Evolutionary conservation across 2,888 invertebrate species (phyloP), one percentile per base, ranked within the genome.

Genomic region (Bimastos eiseni): DNA sequence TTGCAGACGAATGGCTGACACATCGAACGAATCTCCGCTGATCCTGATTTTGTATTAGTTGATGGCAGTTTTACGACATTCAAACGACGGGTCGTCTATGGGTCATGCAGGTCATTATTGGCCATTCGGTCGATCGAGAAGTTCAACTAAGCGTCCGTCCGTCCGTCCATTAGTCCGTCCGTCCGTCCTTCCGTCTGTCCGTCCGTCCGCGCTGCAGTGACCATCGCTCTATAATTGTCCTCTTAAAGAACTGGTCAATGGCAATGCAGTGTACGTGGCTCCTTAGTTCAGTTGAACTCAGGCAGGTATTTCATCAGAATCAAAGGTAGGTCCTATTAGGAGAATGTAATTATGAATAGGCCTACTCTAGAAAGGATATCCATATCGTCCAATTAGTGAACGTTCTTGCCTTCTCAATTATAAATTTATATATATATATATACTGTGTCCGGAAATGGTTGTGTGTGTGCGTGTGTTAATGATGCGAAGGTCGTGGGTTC

Each of bases 21-120:
- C 70, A 70, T 70, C 70, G 70, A 70, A 70, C n/a, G n/a, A n/a
- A n/a, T n/a, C n/a, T n/a, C 70, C 70, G 30, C 70, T 70, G 70
- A 70, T 30, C 30, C 30, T 70, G 70, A 70, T 70, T n/a, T 70
- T 70, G 70, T 70, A 70, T 70, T 70, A 70, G 70, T 70, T 70
- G 70, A 70, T 70, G 30, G 70, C 30, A 70, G 70, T 70, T 70
- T 70, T 70, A 70, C 70, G 70, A 70, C 70, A 70, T 8, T 17
- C 3, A n/a, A 70, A 70, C 30, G 70, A 49, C 49, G 49, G 2
- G 4, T 70, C n/a, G 55, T 55, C 55, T 55, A 5, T 11, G n/a
- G 70, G 70, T 70, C 70, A 70, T 13, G 30, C 11, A 30, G 55
- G 55, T 55, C 55, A 55, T 44, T 49, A 49, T 17, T 49, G 24